A percentile compares a stretch with the other conserved stretches of the same genome.
These are phyloP conservation scores for Poecilobothrus nobilitatus DNA, from an alignment of 2,888 invertebrate genomes.

Conservation along the genomic window DNA sequence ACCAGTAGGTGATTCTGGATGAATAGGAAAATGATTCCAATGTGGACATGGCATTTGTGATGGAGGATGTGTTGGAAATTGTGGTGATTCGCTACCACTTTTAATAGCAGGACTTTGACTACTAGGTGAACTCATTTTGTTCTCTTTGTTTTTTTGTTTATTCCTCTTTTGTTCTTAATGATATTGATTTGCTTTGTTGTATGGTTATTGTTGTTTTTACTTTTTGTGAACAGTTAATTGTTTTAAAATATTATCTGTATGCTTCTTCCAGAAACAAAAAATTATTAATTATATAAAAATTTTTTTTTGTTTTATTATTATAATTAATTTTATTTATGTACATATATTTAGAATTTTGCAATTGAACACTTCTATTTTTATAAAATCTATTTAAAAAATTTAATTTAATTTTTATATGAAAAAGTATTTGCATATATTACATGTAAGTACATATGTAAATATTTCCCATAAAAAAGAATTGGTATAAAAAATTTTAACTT, in stretches of 20 bases:
- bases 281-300: too few species aligned
- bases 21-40: slow-evolving; percentile 40
- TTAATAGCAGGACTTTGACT: not conserved
- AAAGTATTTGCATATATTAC: too few species aligned
- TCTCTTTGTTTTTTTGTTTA: not conserved
- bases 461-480: not conserved
- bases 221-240: not conserved
- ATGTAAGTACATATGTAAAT: too few species aligned
- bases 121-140: not conserved
- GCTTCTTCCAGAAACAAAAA: too few species aligned
- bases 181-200: not conserved
- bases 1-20: slow-evolving; percentile 23
- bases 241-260: too few species aligned
- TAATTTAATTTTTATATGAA: too few species aligned
- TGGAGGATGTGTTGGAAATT: slow-evolving; percentile 37
- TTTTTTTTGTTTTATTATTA: too few species aligned
- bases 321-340: too few species aligned
- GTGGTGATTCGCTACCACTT: slow-evolving; percentile 5
- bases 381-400: too few species aligned
- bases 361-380: too few species aligned
- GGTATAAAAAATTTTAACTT: not conserved
- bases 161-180: not conserved
- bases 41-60: slow-evolving; percentile 42
- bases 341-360: too few species aligned
- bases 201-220: not conserved